These are phyloP conservation scores for Drosophila pseudotalamancana DNA, from an alignment of 2,888 invertebrate species.

Conservation along the genomic window DNA sequence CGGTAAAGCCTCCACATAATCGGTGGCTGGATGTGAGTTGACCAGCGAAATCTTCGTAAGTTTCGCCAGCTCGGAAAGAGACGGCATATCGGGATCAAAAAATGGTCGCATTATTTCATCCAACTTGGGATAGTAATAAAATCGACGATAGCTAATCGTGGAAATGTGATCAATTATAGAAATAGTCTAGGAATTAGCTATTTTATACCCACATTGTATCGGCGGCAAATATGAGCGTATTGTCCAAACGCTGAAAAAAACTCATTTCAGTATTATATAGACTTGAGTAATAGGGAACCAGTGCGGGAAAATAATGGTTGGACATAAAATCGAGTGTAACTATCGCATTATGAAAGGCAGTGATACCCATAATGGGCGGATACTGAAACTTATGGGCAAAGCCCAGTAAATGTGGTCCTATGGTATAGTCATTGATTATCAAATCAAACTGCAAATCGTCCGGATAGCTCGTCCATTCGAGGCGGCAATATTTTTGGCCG, in stretches of 20 bases:
- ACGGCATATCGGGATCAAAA: slow-evolving; percentile 47
- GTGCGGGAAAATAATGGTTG: slow-evolving; percentile 67
- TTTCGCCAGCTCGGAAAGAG: slow-evolving; percentile 52
- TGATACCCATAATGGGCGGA: slow-evolving; percentile 76
- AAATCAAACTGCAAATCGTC: slow-evolving; percentile 77
- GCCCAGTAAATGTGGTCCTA: slow-evolving; percentile 74
- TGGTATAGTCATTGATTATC: slow-evolving; percentile 77
- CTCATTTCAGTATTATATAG: slow-evolving; percentile 60
- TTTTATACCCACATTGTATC: slow-evolving; percentile 54
- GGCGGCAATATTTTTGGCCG: slow-evolving; percentile 13
- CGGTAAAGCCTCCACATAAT: slow-evolving; percentile 71
- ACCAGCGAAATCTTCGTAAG: slow-evolving; percentile 65
- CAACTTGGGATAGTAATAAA: slow-evolving; percentile 44
- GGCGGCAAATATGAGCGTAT: slow-evolving; percentile 52
- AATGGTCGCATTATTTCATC: slow-evolving; percentile 51
- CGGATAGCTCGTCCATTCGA: slow-evolving; percentile 73
- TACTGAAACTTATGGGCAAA: slow-evolving; percentile 76
- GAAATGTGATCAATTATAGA: background rate
- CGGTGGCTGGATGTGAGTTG: slow-evolving; percentile 74
- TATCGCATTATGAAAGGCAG: slow-evolving; percentile 63
- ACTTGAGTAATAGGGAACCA: slow-evolving; percentile 58
- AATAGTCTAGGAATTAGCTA: background rate
- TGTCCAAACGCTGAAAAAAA: slow-evolving; percentile 62
- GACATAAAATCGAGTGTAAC: slow-evolving; percentile 58
- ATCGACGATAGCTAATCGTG: slow-evolving; percentile 46